These are phyloP conservation scores for Brevipalpus yothersi DNA, from an alignment of 1,140 invertebrate species.

Conservation along the genomic window DNA sequence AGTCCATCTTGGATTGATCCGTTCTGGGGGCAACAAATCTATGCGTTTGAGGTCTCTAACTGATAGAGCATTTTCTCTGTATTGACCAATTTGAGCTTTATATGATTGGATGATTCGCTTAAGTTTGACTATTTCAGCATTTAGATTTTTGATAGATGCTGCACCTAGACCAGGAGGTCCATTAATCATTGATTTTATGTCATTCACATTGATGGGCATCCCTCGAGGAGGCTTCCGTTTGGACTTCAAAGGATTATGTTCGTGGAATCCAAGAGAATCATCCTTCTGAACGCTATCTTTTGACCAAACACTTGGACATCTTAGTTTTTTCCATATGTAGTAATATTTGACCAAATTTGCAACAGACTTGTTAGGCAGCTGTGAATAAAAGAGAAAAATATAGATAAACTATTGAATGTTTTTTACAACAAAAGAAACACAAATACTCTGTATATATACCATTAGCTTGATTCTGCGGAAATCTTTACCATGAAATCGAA, in stretches of 20 bases:
- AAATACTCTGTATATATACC: conserved; percentile 40
- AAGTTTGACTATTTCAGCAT: conserved; percentile 69
- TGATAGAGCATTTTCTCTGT: conserved; percentile 33
- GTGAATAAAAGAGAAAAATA: conserved; percentile 8
- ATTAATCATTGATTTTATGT: conserved; percentile 60
- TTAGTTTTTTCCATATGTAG: conserved; percentile 91
- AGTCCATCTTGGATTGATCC: conserved; percentile 68
- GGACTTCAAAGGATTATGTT: conserved; percentile 28
- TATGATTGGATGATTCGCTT: conserved; percentile 88
- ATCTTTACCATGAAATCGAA: conserved; percentile 92
- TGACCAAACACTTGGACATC: neutral
- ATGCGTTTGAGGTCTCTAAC: conserved; percentile 42
- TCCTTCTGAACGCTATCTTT: conserved; percentile 15
- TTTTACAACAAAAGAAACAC: neutral
- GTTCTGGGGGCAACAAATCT: conserved; percentile 21
- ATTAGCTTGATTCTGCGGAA: conserved; percentile 91
- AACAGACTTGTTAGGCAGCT: conserved; percentile 88
- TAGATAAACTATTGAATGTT: neutral
- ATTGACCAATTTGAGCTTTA: conserved; percentile 64
- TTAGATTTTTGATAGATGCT: conserved; percentile 62
- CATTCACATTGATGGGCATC: conserved; percentile 91
- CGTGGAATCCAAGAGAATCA: conserved; percentile 13
- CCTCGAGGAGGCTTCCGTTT: conserved; percentile 77
- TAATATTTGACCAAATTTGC: conserved; percentile 90
- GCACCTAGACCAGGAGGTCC: conserved; percentile 40